phyloP scores from a whole-genome alignment of 2,113 vertebrate genomes.

The Solea solea region DNA sequence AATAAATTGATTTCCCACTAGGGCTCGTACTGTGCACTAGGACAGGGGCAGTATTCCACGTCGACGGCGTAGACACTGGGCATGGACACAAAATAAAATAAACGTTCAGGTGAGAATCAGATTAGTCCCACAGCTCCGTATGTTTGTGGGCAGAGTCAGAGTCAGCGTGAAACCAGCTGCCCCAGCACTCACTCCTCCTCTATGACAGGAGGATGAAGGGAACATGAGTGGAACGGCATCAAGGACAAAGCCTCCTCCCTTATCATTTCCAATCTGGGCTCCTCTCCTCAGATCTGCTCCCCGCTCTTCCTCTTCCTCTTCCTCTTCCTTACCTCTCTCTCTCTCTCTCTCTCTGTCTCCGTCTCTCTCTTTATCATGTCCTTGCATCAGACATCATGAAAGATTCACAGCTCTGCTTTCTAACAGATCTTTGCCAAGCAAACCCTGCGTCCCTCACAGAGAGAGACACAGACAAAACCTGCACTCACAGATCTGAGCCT shows the following conservation, averaged over 20 bases:
- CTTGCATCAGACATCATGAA: slow-evolving; percentile 76
- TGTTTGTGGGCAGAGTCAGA: neutral
- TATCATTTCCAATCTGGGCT: slow-evolving; percentile 5
- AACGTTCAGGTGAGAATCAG: no score
- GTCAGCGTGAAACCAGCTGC: slow-evolving; percentile 13
- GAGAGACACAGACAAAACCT: slow-evolving; percentile 8
- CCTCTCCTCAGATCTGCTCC: slow-evolving; percentile 21
- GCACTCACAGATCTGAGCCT: slow-evolving; percentile 30
- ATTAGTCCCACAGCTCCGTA: no score
- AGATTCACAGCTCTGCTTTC: slow-evolving; percentile 76
- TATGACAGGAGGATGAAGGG: slow-evolving; percentile 16
- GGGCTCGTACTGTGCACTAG: no score
- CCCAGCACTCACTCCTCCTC: neutral
- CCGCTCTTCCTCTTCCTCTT: neutral
- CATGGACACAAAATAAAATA: no score
- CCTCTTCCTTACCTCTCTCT: slow-evolving; percentile 4
- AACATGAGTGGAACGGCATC: slow-evolving; percentile 12
- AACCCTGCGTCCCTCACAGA: neutral
- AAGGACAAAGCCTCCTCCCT: slow-evolving; percentile 10
- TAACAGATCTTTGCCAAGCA: slow-evolving; percentile 45
- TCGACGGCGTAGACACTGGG: no score
- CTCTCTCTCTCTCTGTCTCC: slow-evolving; percentile 36
- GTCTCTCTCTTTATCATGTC: slow-evolving; percentile 46
- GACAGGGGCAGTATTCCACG: no score
- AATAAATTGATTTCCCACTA: no score